These are phyloP conservation scores for Eunapius fragilis DNA, from an alignment of 37 sponge, comb jelly and placozoan genomes.

Conservation along the genomic window DNA sequence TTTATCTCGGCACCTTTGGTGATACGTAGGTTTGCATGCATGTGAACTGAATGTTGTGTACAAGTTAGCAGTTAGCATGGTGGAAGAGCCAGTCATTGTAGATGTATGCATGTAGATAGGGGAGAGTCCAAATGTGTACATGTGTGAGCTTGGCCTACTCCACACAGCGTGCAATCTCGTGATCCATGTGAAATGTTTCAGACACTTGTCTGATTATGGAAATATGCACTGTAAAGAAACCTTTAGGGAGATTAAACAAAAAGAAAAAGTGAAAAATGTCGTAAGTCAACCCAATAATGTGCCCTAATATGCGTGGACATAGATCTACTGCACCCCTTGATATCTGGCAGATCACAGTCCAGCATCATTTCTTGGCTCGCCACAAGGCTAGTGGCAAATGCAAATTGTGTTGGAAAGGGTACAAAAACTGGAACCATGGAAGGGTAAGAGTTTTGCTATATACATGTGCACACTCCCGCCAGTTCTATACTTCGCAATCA, in stretches of 20 bases:
- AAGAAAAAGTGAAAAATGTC: slow-evolving; percentile 70
- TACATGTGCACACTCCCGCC: no score
- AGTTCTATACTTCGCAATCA: no score
- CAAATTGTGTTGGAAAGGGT: slow-evolving; percentile 63
- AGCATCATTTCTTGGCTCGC: slow-evolving; percentile 63
- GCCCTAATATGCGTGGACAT: no score
- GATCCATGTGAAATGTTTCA: slow-evolving; percentile 60
- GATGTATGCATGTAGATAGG: no score
- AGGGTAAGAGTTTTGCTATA: slow-evolving; percentile 24
- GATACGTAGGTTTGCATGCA: not conserved
- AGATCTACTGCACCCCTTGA: no score
- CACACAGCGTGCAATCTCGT: slow-evolving; percentile 68
- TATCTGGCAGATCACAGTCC: slow-evolving; percentile 10
- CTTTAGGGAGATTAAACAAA: slow-evolving; percentile 72
- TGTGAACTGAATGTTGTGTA: no score
- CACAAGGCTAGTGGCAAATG: slow-evolving; percentile 57
- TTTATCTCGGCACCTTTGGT: not conserved
- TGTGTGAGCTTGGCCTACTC: no score
- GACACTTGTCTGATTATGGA: slow-evolving; percentile 44
- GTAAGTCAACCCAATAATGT: no score
- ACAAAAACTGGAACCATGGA: slow-evolving; percentile 57
- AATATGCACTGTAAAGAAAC: slow-evolving; percentile 68
- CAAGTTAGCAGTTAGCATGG: no score
- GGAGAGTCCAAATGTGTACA: no score
- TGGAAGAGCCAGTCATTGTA: no score